These are phyloP conservation scores for Andinoacara biseriatus DNA, from an alignment of 2,113 vertebrate species.

Conservation along the genomic window DNA sequence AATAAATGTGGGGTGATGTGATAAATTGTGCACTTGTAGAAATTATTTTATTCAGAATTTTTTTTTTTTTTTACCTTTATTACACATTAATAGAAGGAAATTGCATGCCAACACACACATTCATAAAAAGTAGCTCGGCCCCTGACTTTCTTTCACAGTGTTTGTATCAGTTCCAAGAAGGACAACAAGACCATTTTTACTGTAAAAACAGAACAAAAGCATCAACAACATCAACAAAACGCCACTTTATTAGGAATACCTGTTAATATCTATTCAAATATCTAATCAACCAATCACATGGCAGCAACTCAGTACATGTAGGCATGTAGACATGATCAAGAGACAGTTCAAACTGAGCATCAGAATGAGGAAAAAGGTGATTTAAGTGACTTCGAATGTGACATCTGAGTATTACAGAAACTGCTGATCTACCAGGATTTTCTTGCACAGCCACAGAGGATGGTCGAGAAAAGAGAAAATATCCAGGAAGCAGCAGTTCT, in stretches of 20 bases:
- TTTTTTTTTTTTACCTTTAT: too few species aligned
- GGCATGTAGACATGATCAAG: too few species aligned
- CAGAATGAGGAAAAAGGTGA: not conserved
- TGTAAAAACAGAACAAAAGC: not conserved
- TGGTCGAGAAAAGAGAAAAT: not conserved
- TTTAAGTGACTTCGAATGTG: not conserved
- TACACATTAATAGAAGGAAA: too few species aligned
- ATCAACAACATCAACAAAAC: not conserved
- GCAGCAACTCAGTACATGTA: not conserved
- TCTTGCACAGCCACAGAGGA: not conserved
- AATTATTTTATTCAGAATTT: too few species aligned
- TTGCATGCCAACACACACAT: too few species aligned
- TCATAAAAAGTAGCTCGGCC: too few species aligned
- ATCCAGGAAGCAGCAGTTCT: not conserved
- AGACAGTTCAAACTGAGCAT: not conserved
- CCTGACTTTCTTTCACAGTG: too few species aligned
- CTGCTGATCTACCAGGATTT: not conserved
- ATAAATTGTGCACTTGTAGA: too few species aligned
- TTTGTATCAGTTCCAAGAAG: too few species aligned
- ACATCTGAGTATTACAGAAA: not conserved
- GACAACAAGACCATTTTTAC: too few species aligned
- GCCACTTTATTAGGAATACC: not conserved
- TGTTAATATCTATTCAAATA: too few species aligned
- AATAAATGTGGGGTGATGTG: too few species aligned
- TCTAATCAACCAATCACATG: not conserved